Evolutionary conservation across 1,140 invertebrate species (phyloP).

Genomic region (Drosophila ironensis): DNA sequence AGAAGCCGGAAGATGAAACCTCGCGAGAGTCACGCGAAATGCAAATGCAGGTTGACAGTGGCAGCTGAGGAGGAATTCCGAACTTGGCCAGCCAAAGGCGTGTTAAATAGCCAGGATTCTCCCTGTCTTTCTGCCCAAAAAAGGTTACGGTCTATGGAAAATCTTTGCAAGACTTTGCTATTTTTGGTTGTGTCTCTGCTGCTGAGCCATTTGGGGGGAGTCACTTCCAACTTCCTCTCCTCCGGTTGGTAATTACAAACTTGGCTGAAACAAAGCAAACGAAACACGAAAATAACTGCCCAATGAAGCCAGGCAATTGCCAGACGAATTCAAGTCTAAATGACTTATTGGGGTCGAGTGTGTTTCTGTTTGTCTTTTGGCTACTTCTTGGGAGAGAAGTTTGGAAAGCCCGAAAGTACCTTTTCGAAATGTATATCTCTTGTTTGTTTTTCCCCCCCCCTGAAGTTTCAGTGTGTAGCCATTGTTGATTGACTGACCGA

Average conservation of each 20-base stretch:
- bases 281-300: neutral
- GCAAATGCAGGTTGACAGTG: constrained; percentile 68
- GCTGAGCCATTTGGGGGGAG: constrained; percentile 60
- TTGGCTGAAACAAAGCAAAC: constrained; percentile 18
- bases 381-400: constrained; percentile 28
- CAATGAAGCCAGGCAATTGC: constrained; percentile 12
- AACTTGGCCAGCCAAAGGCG: constrained; percentile 32
- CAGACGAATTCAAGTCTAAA: constrained; percentile 23
- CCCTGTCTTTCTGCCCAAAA: constrained; percentile 32
- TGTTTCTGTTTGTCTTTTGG: constrained; percentile 26
- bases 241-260: constrained; percentile 53
- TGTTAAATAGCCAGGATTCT: constrained; percentile 49
- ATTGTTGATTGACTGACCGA: constrained; percentile 33
- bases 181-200: constrained; percentile 57
- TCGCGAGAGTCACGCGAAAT: constrained; percentile 65
- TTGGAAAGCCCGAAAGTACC: too few species aligned
- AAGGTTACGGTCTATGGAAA: constrained; percentile 60
- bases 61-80: constrained; percentile 34
- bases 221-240: neutral
- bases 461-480: too few species aligned
- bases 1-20: constrained; percentile 13
- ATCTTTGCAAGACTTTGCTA: constrained; percentile 74
- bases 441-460: too few species aligned
- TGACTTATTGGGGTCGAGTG: constrained; percentile 32
- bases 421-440: too few species aligned